Evolutionary conservation across 2,888 invertebrate species (phyloP).

Genomic region (Criorhina ranunculi): DNA sequence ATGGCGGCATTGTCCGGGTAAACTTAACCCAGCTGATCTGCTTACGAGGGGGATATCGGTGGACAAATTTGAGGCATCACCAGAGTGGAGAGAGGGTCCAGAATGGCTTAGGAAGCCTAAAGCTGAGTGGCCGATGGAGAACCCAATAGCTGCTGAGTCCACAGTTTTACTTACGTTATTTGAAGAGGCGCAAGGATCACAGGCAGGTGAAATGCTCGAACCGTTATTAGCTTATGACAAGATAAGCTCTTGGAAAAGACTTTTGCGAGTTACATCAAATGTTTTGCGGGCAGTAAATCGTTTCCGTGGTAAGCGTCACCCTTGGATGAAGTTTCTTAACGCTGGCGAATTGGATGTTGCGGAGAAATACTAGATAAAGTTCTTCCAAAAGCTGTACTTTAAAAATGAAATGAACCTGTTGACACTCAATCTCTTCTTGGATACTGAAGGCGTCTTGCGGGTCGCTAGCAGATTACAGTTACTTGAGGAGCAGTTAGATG

Average conservation of each 20-base stretch:
- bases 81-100: background rate
- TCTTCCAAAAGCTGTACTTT: conserved; percentile 11
- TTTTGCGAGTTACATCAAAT: background rate
- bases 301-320: background rate
- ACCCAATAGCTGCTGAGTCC: background rate
- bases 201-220: background rate
- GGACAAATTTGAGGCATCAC: no score
- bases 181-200: background rate
- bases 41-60: no score
- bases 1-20: conserved; percentile 25
- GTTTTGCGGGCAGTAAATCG: background rate
- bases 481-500: conserved; percentile 2
- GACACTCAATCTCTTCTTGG: conserved; percentile 37
- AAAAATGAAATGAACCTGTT: conserved; percentile 19
- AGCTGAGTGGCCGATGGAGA: no score
- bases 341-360: conserved; percentile 22
- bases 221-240: conserved; percentile 13
- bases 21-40: background rate
- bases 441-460: conserved; percentile 29
- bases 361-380: conserved; percentile 28
- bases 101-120: background rate
- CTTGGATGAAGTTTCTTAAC: conserved; percentile 3
- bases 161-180: background rate
- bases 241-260: conserved; percentile 9
- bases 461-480: conserved; percentile 11